Base-by-base conservation (phyloP, 2,797 vertebrate genomes). In the Gobio occitaniae region DNA sequence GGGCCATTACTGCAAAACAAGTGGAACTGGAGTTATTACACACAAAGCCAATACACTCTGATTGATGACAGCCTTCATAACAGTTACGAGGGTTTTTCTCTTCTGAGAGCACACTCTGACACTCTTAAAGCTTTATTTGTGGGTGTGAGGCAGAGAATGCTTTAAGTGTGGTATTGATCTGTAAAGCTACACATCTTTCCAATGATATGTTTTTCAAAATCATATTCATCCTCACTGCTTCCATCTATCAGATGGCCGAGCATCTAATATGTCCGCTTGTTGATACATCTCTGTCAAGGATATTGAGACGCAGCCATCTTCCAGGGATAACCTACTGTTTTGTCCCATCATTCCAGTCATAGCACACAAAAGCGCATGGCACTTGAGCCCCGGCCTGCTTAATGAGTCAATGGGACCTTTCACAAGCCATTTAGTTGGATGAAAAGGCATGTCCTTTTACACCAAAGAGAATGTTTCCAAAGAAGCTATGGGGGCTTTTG, bases 1-100 rank as follows among this genome's bases (percentile, higher is more conserved):
- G 90, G 92, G 29, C 21, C 48, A 92, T 90, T 50, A 93, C 91
- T 92, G 87, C 89, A 91, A 90, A 94, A 94, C 92, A 93, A 94
- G 92, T 94, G 93, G n/a, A 91, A 93, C 94, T 93, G 92, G 92
- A 93, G 89, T 94, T 93, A 93, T 94, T 94, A 94, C 87, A 89
- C 93, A 92, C 91, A 94, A 90, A 93, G 90, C 91, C 94, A 93
- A 93, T 92, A 93, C 91, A 87, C 84, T 81, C 84, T 94, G 93
- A 95, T 94, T 90, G 93, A 95, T 95, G 93, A 91, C 91, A 91
- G 90, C 86, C 86, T 89, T 93, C 92, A 91, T 84, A 87, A 83
- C 48, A 82, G 38, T 82, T 86, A 63, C 44, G 2, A 82, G 65
- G 81, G 6, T 25, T 82, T 85, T 85, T 88, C 74, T 86, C 85